Evolutionary conservation across 2,113 vertebrate species (phyloP), one percentile per base, ranked within the genome.

Genomic region (Rhinopomastus cyanomelas): DNA sequence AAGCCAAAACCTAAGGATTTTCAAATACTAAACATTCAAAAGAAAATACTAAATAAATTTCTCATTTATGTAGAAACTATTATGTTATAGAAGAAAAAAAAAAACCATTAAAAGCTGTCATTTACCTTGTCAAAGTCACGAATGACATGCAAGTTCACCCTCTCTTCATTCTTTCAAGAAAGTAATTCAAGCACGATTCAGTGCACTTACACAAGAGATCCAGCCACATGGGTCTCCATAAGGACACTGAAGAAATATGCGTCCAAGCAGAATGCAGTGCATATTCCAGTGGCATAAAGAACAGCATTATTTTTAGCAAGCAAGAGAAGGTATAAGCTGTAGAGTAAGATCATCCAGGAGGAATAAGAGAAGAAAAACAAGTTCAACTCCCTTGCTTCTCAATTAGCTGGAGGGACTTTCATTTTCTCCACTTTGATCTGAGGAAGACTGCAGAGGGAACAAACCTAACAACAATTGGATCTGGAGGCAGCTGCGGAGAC

Each of bases 231-330:
- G 52, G 60, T 92, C 64, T 90, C 87, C 77, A 74, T 78, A 91
- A 87, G 76, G 77, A 65, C 78, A 92, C 80, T 88, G 61, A 89
- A 81, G 57, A 87, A 91, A 65, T 67, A 26, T 75, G 23, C 16
- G 73, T 75, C 61, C 74, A 81, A 83, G 80, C 72, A 93, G 53
- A 85, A 78, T 42, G 88, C 32, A 81, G 42, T n/a, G 77, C 81
- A 72, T 94, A 91, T 72, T 88, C 61, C 85, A 75, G 61, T 36
- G 55, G 80, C 76, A 92, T 89, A 85, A 92, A 92, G 82, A 91
- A 39, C 56, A 91, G 68, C 73, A 68, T 93, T 95, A 92, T 91
- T 95, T 96, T 94, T 89, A 94, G 90, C 84, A 88, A 79, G 76
- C 27, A 60, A 78, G 53, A 64, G 85, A 94, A 92, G 88, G 91